phyloP scores from a whole-genome alignment of 2,888 invertebrate species.

The Limnephilus rhombicus region DNA sequence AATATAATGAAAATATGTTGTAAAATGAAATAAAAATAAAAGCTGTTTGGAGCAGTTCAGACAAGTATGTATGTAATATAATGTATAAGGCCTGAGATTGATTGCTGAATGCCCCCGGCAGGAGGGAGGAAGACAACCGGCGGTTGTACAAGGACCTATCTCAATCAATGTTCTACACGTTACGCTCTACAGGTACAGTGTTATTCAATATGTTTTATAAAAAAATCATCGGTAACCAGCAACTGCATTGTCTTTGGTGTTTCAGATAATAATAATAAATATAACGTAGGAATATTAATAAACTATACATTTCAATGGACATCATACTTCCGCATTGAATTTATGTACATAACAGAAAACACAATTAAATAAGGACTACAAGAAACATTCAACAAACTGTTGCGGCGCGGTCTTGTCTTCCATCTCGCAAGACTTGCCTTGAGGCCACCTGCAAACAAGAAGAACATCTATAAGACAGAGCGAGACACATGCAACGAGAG shows the following conservation, averaged over 20 bases:
- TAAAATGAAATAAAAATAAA: not conserved
- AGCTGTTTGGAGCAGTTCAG: not conserved
- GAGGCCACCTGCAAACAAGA: not conserved
- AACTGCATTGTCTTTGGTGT: conserved; percentile 1
- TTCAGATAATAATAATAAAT: not conserved
- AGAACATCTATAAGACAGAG: not conserved
- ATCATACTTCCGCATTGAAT: not conserved
- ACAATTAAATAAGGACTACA: conserved; percentile 12
- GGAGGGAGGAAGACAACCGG: not conserved
- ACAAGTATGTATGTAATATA: not conserved
- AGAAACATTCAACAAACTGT: not conserved
- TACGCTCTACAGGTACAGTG: not conserved
- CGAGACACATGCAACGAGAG: not conserved
- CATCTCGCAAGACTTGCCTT: not conserved
- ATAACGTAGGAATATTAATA: not conserved
- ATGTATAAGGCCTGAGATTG: not conserved
- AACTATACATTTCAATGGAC: not conserved
- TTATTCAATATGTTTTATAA: not conserved
- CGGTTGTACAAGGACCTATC: not conserved
- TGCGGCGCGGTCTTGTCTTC: not conserved
- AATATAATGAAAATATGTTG: not conserved
- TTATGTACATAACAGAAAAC: conserved; percentile 9
- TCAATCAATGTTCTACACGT: not conserved
- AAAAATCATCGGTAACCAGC: not conserved
- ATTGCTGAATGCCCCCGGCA: not conserved